Percentiles rank a stretch among this genome's conserved stretches.
phyloP scores from a whole-genome alignment of 2,888 invertebrate species.

The Epirrhoe alternata region DNA sequence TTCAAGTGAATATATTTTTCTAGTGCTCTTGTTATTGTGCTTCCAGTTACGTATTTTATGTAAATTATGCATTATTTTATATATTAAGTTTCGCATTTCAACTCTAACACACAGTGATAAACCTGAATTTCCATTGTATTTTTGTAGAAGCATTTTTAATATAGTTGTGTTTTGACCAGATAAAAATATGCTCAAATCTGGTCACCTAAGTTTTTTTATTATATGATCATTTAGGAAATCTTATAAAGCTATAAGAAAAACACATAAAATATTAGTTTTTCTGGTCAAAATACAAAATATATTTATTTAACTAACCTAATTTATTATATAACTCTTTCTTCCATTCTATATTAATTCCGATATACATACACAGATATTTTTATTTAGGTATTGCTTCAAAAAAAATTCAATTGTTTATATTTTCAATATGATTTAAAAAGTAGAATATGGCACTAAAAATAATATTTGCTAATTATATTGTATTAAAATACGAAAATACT shows the following conservation, averaged over 20 bases:
- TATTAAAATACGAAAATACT: not conserved
- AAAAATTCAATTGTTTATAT: not conserved
- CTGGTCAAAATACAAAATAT: not conserved
- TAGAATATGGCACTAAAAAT: not conserved
- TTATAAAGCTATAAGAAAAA: no score
- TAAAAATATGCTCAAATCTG: not conserved
- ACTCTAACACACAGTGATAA: slow-evolving; percentile 9
- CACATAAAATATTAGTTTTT: not conserved
- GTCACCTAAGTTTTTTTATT: no score
- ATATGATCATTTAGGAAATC: no score
- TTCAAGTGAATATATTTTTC: slow-evolving; percentile 1
- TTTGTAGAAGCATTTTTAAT: slow-evolving; percentile 11
- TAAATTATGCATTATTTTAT: slow-evolving; percentile 7
- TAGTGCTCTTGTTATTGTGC: slow-evolving; percentile 1
- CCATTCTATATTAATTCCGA: not conserved
- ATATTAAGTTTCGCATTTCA: slow-evolving; percentile 29
- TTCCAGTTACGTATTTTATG: not conserved
- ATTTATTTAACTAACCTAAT: not conserved
- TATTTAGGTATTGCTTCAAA: not conserved
- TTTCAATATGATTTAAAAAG: not conserved
- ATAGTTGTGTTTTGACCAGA: slow-evolving; percentile 2
- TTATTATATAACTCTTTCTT: not conserved
- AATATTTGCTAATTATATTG: not conserved
- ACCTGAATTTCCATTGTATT: slow-evolving; percentile 22
- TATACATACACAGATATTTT: not conserved